A percentile compares a stretch with the other conserved stretches of the same genome.
phyloP scores from a whole-genome alignment of 2,113 vertebrate species.

The Ammodytes dubius region DNA sequence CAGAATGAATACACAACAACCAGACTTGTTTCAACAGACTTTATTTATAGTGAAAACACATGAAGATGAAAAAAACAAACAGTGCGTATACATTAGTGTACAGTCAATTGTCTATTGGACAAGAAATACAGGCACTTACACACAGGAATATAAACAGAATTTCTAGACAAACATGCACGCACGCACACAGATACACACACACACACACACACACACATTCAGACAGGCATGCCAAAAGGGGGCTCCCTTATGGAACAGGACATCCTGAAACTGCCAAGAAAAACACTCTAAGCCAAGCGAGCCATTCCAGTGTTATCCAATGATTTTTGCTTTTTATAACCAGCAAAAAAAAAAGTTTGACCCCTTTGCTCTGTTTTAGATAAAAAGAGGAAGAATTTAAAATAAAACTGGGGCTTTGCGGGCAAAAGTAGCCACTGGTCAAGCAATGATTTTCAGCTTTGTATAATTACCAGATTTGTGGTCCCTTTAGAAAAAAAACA shows the following conservation, averaged over 20 bases:
- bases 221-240: conserved; percentile 69
- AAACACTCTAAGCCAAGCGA: conserved; percentile 74
- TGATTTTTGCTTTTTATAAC: conserved; percentile 70
- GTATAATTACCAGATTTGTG: conserved; percentile 62
- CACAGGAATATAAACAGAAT: conserved; percentile 61
- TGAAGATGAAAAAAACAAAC: conserved; percentile 14
- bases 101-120: conserved; percentile 44
- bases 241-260: conserved; percentile 82
- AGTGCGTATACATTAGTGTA: conserved; percentile 47
- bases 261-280: conserved; percentile 80
- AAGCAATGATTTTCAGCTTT: conserved; percentile 63
- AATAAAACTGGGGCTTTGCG: conserved; percentile 58
- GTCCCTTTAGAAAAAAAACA: conserved; percentile 45
- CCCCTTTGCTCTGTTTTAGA: conserved; percentile 42
- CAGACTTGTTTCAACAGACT: conserved; percentile 53
- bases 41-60: conserved; percentile 72
- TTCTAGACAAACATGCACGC: conserved; percentile 54
- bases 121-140: conserved; percentile 51
- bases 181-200: conserved; percentile 20
- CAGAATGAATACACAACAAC: conserved; percentile 57
- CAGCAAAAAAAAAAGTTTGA: conserved; percentile 55
- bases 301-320: conserved; percentile 74
- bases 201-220: conserved; percentile 43
- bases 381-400: conserved; percentile 41
- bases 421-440: conserved; percentile 51